Percentiles rank a stretch among this genome's conserved stretches.
phyloP scores from a whole-genome alignment of 2,797 vertebrate genomes.

The Anabas testudineus region DNA sequence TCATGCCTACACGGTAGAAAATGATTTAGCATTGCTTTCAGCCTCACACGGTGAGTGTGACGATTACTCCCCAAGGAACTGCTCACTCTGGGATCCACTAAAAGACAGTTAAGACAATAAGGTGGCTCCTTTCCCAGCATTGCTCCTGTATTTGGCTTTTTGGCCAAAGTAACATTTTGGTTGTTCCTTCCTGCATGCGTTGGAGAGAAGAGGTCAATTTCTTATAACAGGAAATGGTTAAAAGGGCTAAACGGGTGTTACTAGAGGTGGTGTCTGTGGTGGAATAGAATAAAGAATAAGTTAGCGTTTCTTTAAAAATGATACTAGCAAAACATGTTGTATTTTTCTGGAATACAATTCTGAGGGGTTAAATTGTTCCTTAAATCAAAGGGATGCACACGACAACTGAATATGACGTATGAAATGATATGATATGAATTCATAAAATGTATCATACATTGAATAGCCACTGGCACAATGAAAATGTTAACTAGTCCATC shows the following conservation, averaged over 20 bases:
- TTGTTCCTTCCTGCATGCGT: slow-evolving; percentile 17
- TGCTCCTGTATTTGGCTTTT: slow-evolving; percentile 54
- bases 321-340: not conserved
- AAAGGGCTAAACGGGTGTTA: not conserved
- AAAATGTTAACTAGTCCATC: not conserved
- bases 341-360: not conserved
- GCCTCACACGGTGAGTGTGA: slow-evolving; percentile 55
- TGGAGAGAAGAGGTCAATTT: slow-evolving; percentile 30
- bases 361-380: not conserved
- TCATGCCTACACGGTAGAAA: slow-evolving; percentile 54
- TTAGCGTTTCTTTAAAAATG: not conserved
- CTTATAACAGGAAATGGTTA: slow-evolving; percentile 5
- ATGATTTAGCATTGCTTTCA: slow-evolving; percentile 70
- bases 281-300: not conserved
- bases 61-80: slow-evolving; percentile 58
- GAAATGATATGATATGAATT: no score
- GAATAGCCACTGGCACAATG: not conserved
- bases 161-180: slow-evolving; percentile 31
- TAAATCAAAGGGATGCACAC: no score
- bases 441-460: not conserved
- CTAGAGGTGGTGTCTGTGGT: not conserved
- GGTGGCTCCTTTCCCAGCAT: slow-evolving; percentile 58
- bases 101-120: slow-evolving; percentile 66
- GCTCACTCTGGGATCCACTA: slow-evolving; percentile 58
- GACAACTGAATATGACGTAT: no score